Percentiles rank a stretch among this genome's conserved stretches.
Evolutionary conservation across 2,888 invertebrate genomes (phyloP).

Genomic region (Norana najaformis): DNA sequence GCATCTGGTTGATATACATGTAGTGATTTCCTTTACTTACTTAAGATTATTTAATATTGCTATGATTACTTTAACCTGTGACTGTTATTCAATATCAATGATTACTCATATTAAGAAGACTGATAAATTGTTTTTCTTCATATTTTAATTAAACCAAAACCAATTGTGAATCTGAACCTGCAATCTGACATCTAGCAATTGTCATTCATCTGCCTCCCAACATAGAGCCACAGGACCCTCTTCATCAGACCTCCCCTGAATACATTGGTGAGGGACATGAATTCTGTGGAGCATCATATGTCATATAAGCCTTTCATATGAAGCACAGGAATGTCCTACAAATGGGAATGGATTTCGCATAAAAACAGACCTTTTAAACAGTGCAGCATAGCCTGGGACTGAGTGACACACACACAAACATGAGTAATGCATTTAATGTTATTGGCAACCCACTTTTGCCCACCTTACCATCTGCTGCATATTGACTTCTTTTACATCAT

Average conservation of each 20-base stretch:
- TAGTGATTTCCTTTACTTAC: not conserved
- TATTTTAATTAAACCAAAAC: not conserved
- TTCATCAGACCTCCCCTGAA: not conserved
- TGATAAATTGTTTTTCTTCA: conserved; percentile 9
- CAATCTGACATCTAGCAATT: not conserved
- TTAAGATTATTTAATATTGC: not conserved
- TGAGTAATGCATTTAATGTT: not conserved
- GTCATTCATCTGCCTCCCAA: not conserved
- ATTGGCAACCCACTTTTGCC: conserved; percentile 13
- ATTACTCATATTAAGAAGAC: conserved; percentile 32
- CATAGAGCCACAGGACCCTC: not conserved
- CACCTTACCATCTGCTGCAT: not conserved
- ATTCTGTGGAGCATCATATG: not conserved
- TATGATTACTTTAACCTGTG: not conserved
- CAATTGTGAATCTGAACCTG: not conserved
- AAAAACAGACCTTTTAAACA: not conserved
- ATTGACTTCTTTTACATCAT: not conserved
- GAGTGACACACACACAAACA: not conserved
- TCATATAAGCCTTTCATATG: not conserved
- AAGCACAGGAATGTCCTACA: conserved; percentile 13
- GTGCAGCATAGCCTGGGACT: not conserved
- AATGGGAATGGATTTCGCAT: conserved; percentile 4
- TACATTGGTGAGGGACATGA: not conserved
- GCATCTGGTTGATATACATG: not conserved
- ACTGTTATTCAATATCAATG: not conserved